Base-by-base conservation (phyloP, 2,888 invertebrate species). In the Steromphala cineraria region DNA sequence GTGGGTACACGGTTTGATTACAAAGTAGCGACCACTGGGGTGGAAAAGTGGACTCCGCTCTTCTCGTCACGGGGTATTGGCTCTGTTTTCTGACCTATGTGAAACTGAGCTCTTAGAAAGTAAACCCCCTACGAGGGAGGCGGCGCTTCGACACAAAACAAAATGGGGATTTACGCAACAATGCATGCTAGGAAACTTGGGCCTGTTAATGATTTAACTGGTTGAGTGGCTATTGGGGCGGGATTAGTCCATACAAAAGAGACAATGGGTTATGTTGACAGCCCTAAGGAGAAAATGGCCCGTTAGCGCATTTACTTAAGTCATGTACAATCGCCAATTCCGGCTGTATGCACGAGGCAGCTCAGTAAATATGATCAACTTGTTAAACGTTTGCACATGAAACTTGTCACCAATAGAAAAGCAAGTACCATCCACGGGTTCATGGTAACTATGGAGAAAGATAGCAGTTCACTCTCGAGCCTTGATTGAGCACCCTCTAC, bases 241-340 rank as follows among this genome's bases (percentile, higher is more conserved):
- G 84, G 84, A 83, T 84, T 82, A 84, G 31, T 52, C 53, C 21
- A 56, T 55, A 84, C 83, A 82, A 84, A 80, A 67, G 83, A 76
- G 19, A 79, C 84, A 81, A 82, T 78, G 78, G 82, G 55, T 67
- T 76, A 36, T 75, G 80, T 81, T 83, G 82, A 84, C 78, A 52
- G 62, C 52, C 74, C 53, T 46, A 82, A 77, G 77, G 21, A 67
- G 77, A 80, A 75, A 82, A 84, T 80, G 80, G 76, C 82, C 87
- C 85, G 85, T 87, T 87, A 87, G 86, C 83, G 85, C 84, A 85
- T 87, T 82, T 85, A 86, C 80, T 76, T 85, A 86, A 84, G 81
- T 82, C 83, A 77, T 62, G 62, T 75, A 78, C 82, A 81, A 83
- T 82, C 79, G 28, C 52, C 67, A 24, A 74, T 81, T 81, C 74